Conservation (phyloP, 2,113 vertebrate species). For the Glaucomys volans region DNA sequence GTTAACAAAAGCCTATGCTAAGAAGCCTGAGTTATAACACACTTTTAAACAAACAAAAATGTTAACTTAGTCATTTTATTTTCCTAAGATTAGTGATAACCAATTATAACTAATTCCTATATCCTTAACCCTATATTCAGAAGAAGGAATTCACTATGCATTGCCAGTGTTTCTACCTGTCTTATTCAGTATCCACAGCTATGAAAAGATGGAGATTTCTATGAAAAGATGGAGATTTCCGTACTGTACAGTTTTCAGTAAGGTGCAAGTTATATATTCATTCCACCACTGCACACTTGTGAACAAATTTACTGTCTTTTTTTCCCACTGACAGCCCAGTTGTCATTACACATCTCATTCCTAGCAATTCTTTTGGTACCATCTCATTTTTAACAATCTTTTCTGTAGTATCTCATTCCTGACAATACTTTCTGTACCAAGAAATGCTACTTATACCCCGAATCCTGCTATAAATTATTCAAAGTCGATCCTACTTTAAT, state of each 20-base stretch:
- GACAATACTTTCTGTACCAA: neutral
- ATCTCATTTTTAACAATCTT: neutral
- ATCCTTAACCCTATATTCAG: neutral
- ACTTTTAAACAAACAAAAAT: conserved; percentile 38
- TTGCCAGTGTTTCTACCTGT: neutral
- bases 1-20: neutral
- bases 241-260: neutral
- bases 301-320: neutral
- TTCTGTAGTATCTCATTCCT: neutral
- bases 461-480: neutral
- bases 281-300: too few species aligned
- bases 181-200: neutral
- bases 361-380: neutral
- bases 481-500: neutral
- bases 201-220: neutral
- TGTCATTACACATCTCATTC: neutral
- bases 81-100: neutral
- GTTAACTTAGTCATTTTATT: conserved; percentile 47
- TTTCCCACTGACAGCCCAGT: neutral
- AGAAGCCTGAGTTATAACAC: neutral
- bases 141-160: neutral
- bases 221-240: neutral
- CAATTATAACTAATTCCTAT: conserved; percentile 33
- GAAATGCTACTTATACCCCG: rapidly evolving
- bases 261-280: neutral